These are phyloP conservation scores for Petrolisthes cinctipes DNA, from an alignment of 2,888 invertebrate genomes.

Conservation along the genomic window DNA sequence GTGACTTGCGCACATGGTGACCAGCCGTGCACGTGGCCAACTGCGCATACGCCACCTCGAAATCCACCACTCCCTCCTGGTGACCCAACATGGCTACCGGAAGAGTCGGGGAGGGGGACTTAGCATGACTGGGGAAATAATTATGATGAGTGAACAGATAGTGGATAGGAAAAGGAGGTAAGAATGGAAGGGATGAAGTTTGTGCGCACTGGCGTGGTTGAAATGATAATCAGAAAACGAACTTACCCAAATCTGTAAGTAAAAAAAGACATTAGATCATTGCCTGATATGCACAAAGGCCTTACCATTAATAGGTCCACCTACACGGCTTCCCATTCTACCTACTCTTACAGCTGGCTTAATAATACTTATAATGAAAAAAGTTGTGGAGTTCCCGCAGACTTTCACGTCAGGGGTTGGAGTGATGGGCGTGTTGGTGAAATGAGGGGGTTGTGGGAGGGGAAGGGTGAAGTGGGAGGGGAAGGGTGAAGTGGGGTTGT, in stretches of 20 bases:
- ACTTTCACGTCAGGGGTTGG: not conserved
- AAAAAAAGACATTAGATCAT: not conserved
- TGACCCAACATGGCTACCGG: slow-evolving; percentile 45
- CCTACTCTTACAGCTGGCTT: not conserved
- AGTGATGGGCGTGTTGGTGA: not conserved
- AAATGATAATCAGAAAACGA: not conserved
- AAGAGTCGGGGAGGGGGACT: too few species aligned
- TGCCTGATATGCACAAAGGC: not conserved
- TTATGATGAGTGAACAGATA: not conserved
- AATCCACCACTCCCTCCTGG: slow-evolving; percentile 51
- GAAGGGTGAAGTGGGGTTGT: not conserved
- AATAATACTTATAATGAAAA: not conserved
- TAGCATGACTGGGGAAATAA: not conserved
- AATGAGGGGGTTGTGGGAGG: not conserved
- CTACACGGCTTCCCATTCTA: not conserved
- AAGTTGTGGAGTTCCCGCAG: not conserved
- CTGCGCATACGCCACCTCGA: slow-evolving; percentile 60
- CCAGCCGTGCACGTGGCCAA: slow-evolving; percentile 61
- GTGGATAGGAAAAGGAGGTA: not conserved
- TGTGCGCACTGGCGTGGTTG: not conserved
- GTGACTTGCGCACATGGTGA: slow-evolving; percentile 54
- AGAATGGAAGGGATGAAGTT: not conserved
- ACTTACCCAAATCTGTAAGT: not conserved
- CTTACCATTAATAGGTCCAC: not conserved
- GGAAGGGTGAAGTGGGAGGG: not conserved